Conservation (phyloP, 2,113 vertebrate genomes). For the Melanerpes aurifrons region DNA sequence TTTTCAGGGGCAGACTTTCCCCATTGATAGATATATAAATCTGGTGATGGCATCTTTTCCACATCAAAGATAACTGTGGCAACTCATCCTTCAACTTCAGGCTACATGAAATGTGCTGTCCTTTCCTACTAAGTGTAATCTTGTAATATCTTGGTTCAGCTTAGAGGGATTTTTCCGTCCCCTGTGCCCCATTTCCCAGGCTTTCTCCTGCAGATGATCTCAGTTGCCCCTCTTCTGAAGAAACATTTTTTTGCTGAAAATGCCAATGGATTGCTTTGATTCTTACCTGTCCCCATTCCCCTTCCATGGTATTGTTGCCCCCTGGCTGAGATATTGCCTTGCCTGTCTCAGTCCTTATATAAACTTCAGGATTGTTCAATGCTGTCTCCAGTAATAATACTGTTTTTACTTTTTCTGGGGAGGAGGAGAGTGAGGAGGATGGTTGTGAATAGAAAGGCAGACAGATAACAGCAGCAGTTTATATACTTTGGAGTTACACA, state of each 20-base stretch:
- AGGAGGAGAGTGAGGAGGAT: rapidly evolving
- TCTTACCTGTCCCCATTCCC: not conserved
- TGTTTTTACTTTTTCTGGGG: not conserved
- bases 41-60: slow-evolving; percentile 39
- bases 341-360: not conserved
- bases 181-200: not conserved
- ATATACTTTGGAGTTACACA: not conserved
- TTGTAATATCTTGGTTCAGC: not conserved
- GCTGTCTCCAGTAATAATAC: not conserved
- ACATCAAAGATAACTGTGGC: not conserved
- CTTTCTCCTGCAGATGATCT: not conserved
- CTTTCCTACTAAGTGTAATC: not conserved
- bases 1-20: not conserved
- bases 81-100: slow-evolving; percentile 15
- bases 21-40: slow-evolving; percentile 31
- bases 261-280: not conserved
- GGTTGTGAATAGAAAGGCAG: not conserved
- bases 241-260: not conserved
- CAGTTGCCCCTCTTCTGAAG: not conserved
- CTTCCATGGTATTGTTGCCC: not conserved
- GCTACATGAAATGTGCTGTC: not conserved
- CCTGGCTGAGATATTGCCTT: not conserved
- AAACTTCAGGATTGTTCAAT: not conserved
- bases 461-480: not conserved
- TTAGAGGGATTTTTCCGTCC: not conserved